A percentile compares a stretch with the other conserved stretches of the same genome.
Conservation (phyloP, 1,140 invertebrate genomes). For the Aphaenogaster ashmeadi region DNA sequence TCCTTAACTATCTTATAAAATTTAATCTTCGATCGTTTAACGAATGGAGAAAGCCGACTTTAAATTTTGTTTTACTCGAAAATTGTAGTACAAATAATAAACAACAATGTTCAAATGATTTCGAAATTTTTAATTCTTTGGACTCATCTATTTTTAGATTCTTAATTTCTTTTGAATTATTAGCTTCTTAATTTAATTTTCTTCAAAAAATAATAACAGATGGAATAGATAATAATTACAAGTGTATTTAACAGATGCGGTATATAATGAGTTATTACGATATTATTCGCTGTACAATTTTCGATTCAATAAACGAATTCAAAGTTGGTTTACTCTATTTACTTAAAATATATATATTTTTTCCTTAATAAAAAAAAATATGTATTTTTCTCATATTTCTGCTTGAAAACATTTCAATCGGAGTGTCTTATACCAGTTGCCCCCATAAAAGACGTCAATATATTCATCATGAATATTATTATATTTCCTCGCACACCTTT, state of each 20-base stretch:
- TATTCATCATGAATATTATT: constrained; percentile 46
- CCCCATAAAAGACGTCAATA: constrained; percentile 40
- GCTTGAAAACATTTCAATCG: constrained; percentile 28
- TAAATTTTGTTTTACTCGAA: constrained; percentile 41
- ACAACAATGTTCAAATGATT: constrained; percentile 8
- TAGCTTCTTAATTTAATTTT: constrained; percentile 9
- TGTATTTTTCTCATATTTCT: constrained; percentile 35
- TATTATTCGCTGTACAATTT: constrained; percentile 32
- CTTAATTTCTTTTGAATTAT: not conserved
- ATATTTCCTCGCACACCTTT: constrained; percentile 45
- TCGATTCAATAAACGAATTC: constrained; percentile 33
- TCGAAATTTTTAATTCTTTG: not conserved
- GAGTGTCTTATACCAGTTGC: constrained; percentile 36
- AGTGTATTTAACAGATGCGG: not conserved
- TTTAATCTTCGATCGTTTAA: constrained; percentile 55
- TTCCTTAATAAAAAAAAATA: constrained; percentile 62
- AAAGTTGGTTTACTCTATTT: constrained; percentile 49
- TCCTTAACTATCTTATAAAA: constrained; percentile 58
- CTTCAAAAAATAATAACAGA: not conserved
- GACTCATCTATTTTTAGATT: not conserved
- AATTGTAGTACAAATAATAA: constrained; percentile 18
- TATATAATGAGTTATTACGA: not conserved
- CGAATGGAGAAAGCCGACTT: constrained; percentile 39
- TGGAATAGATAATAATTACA: constrained; percentile 2
- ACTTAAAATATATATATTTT: constrained; percentile 51